These are phyloP conservation scores for Gryon sp. DNA, from an alignment of 1,140 invertebrate species.

Conservation along the genomic window DNA sequence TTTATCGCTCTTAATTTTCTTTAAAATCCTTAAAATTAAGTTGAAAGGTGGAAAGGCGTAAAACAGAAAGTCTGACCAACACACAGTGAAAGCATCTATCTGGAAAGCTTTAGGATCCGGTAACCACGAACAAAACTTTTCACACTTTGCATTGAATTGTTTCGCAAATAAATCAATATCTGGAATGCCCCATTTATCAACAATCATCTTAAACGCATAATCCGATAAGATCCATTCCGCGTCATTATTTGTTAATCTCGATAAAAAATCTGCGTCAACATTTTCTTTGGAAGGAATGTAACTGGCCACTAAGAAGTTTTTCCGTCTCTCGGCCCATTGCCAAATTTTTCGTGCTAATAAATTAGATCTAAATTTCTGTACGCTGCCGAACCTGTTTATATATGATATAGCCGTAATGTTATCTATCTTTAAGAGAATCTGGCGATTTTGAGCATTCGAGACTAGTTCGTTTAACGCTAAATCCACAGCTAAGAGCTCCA, in stretches of 20 bases:
- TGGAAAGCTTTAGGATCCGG: not conserved
- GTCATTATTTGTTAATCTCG: not conserved
- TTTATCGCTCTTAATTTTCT: slow-evolving; percentile 25
- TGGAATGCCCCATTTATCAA: not conserved
- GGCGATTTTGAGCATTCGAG: no score
- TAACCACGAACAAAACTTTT: slow-evolving; percentile 24
- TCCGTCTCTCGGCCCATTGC: not conserved
- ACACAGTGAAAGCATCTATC: slow-evolving; percentile 40
- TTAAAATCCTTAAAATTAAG: slow-evolving; percentile 11
- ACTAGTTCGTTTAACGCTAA: slow-evolving; percentile 9
- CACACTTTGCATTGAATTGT: slow-evolving; percentile 24
- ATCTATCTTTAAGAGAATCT: no score
- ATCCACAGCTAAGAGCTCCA: slow-evolving; percentile 21
- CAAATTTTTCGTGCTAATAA: not conserved
- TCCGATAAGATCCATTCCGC: not conserved
- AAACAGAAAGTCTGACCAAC: slow-evolving; percentile 14
- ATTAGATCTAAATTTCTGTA: not conserved
- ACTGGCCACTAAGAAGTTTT: not conserved
- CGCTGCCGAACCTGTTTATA: no score
- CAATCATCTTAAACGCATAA: slow-evolving; percentile 3
- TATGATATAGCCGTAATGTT: no score
- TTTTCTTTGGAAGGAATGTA: slow-evolving; percentile 4
- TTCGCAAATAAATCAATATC: slow-evolving; percentile 39
- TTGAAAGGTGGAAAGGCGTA: slow-evolving; percentile 36
- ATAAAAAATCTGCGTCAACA: not conserved